Conservation (phyloP, 2,113 vertebrate genomes). For the Aldabrachelys gigantea region DNA sequence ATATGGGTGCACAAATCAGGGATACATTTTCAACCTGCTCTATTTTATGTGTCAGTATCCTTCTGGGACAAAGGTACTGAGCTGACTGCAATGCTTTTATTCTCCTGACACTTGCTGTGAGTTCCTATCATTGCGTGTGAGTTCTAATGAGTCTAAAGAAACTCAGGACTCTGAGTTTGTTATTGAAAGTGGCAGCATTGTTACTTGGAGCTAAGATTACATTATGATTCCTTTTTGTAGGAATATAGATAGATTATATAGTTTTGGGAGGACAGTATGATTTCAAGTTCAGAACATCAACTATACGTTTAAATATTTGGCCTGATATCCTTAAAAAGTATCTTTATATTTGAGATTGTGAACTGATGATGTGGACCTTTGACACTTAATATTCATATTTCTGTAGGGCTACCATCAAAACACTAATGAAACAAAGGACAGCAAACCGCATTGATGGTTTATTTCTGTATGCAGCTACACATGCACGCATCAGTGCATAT, state of each 20-base stretch:
- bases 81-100: conserved; percentile 16
- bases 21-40: not conserved
- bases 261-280: not conserved
- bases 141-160: not conserved
- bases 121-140: not conserved
- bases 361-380: not conserved
- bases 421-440: not conserved
- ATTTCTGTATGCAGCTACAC: not conserved
- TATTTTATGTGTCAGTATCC: not conserved
- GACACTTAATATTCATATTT: not conserved
- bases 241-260: not conserved
- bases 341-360: not conserved
- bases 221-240: not conserved
- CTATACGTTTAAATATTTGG: not conserved
- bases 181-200: not conserved
- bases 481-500: not conserved
- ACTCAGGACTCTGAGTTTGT: not conserved
- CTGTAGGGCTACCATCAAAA: not conserved
- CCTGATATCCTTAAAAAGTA: not conserved
- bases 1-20: not conserved
- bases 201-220: not conserved
- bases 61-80: not conserved
- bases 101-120: not conserved
- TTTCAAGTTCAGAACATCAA: not conserved
- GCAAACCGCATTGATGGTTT: not conserved